phyloP scores from a whole-genome alignment of 1,140 invertebrate genomes.

The Macrostomum lignano region DNA sequence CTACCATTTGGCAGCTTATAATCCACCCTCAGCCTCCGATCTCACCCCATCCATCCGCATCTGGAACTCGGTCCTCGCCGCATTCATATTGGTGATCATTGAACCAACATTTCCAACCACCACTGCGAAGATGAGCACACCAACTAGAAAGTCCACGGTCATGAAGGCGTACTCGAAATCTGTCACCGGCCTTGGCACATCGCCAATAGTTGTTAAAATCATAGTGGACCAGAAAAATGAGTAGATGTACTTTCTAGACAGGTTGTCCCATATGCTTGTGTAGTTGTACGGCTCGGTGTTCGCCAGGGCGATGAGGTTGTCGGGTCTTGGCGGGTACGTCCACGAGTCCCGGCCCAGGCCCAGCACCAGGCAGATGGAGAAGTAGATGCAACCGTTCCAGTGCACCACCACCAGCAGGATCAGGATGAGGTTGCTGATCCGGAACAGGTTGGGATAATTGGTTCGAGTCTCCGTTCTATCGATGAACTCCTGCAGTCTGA shows the following conservation, averaged over 20 bases:
- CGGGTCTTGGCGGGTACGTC: constrained; percentile 32
- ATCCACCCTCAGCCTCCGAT: no score
- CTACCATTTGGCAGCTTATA: no score
- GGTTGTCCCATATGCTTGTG: constrained; percentile 12
- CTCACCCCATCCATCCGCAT: constrained; percentile 38
- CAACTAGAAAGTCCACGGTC: constrained; percentile 17
- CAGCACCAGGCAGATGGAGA: constrained; percentile 47
- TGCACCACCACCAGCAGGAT: constrained; percentile 64
- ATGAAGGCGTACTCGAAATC: constrained; percentile 17
- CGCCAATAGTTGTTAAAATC: constrained; percentile 66
- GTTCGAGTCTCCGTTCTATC: constrained; percentile 63
- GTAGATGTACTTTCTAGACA: constrained; percentile 33
- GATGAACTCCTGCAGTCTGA: constrained; percentile 30
- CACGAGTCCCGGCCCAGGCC: constrained; percentile 57
- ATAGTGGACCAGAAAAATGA: constrained; percentile 89
- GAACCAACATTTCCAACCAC: constrained; percentile 36
- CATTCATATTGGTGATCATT: constrained; percentile 92
- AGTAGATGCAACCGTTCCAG: constrained; percentile 75
- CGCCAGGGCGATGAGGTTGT: no score
- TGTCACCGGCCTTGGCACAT: constrained; percentile 15
- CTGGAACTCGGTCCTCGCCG: constrained; percentile 43
- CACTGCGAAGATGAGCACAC: constrained; percentile 26
- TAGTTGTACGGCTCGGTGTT: no score
- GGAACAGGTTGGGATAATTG: constrained; percentile 46
- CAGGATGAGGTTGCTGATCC: constrained; percentile 33